Conservation (phyloP, 1,140 invertebrate species). For the Drosophila bocqueti region DNA sequence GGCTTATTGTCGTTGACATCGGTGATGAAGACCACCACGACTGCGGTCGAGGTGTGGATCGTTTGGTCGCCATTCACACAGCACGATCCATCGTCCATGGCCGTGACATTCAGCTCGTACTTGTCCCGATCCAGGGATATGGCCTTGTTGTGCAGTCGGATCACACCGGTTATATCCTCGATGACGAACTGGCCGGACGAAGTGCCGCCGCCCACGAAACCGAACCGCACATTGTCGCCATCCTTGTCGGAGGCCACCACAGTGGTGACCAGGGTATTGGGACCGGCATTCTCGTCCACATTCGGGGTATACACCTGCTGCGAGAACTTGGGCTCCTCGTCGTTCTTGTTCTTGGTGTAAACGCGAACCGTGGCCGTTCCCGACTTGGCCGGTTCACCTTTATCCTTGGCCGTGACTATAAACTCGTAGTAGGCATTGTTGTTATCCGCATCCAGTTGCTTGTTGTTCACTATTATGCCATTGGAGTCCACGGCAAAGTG, state of each 20-base stretch:
- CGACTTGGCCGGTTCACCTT: conserved; percentile 95
- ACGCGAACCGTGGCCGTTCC: conserved; percentile 96
- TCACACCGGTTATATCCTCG: conserved; percentile 97
- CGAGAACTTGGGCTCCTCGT: conserved; percentile 98
- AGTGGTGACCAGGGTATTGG: conserved; percentile 96
- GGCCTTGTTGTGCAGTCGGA: conserved; percentile 93
- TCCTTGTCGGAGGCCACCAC: conserved; percentile 98
- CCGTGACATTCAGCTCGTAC: conserved; percentile 97
- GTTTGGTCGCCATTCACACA: conserved; percentile 94
- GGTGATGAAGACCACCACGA: conserved; percentile 98
- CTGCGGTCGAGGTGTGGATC: conserved; percentile 96
- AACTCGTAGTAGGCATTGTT: conserved; percentile 99
- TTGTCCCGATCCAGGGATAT: conserved; percentile 95
- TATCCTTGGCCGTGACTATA: conserved; percentile 95
- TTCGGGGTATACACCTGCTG: conserved; percentile 98
- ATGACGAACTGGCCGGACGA: conserved; percentile 97
- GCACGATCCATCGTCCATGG: conserved; percentile 96
- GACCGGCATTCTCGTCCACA: conserved; percentile 97
- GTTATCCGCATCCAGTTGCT: conserved; percentile 96
- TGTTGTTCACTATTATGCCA: conserved; percentile 96
- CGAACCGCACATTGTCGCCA: conserved; percentile 96
- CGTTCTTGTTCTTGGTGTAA: conserved; percentile 98
- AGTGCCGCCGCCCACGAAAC: conserved; percentile 95
- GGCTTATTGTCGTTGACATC: conserved; percentile 98
- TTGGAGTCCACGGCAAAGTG: conserved; percentile 96